Evolutionary conservation across 2,113 vertebrate genomes (phyloP), one percentile per base, ranked within the genome.

Genomic region (Mus spicilegus): DNA sequence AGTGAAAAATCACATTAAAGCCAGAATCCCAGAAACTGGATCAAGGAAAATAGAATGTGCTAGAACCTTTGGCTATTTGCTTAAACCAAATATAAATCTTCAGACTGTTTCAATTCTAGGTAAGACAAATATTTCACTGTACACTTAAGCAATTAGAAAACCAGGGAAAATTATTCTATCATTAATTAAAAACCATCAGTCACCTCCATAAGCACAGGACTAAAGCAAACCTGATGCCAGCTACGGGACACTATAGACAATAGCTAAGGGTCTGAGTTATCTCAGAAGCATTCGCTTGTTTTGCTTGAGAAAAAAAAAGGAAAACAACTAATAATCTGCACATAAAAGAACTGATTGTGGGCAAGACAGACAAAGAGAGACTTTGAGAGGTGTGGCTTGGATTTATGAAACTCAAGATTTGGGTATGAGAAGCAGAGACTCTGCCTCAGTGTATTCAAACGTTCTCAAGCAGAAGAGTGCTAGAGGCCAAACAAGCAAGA

Each of bases 41-140:
- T 84, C 70, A 93, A 95, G 4, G 11, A 75, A 22, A 73, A 89
- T 13, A 91, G 19, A 14, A 82, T 30, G 70, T 84, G 3, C 20
- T 54, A 90, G 42, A 58, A 19, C 1, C 13, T 24, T n/a, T 67
- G 42, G 28, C 1, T 77, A 3, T 20, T 86, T 49, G 7, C 8
- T 17, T 91, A 94, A 94, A 76, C 82, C 17, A 93, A 95, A 92
- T 73, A 80, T 56, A 92, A 49, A 78, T 30, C 63, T 30, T 77
- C 14, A 88, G 58, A 80, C 7, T 67, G 10, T 22, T 89, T 94
- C 42, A 80, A 3, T 26, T 78, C 16, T 86, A 39, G 39, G 7
- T 87, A 84, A 89, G 16, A 94, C 36, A 19, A 89, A 4, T 39
- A 73, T 92, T 96, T 95, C 5, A 77, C 30, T 20, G 39, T 13